Base-by-base conservation (phyloP, 1,140 invertebrate genomes). In the Bombus sylvicola region DNA sequence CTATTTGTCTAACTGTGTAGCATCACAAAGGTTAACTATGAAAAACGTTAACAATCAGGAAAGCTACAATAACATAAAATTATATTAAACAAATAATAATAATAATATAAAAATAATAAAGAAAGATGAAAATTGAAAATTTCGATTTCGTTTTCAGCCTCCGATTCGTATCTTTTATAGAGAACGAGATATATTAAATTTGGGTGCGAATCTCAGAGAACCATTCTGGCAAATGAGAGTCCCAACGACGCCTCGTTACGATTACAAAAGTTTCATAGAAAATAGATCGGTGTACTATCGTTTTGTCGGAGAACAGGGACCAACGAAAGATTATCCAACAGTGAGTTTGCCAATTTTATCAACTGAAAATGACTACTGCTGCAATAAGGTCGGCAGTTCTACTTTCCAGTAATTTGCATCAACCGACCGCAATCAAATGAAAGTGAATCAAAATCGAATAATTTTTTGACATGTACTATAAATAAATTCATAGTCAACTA, bases 161-260 rank as follows among this genome's bases (percentile, higher is more conserved):
- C 75, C 37, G 13, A 3, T 89, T 10, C 90, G 79, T 18, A 37
- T 91, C 25, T 53, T 87, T 5, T 88, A 92, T 69, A 76, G 47
- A 25, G 72, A 87, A 10, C 79, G 92, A 6, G 90, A 93, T 47
- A 92, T 93, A 81, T 53, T 93, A 53, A 92, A 93, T 85, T 83
- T 93, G 4, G 91, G 87, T 4, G 91, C 86, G 18, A 93, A 92
- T 28, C 71, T 93, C 9, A 84, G 91, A 8, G 77, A 87, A 34
- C 85, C 92, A 18, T 81, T 57, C n/a, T 93, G 92, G 92, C 90
- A 89, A 53, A 75, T 90, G 64, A 89, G 25, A 75, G 71, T 76
- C 31, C 90, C 86, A 15, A 80, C 4, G 34, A 82, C 87, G 37
- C 86, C 86, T 5, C 83, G 85, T 15, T 62, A 87, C 37, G 87